phyloP scores from a whole-genome alignment of 37 sponge, comb jelly and placozoan genomes.

The Axinella damicornis region DNA sequence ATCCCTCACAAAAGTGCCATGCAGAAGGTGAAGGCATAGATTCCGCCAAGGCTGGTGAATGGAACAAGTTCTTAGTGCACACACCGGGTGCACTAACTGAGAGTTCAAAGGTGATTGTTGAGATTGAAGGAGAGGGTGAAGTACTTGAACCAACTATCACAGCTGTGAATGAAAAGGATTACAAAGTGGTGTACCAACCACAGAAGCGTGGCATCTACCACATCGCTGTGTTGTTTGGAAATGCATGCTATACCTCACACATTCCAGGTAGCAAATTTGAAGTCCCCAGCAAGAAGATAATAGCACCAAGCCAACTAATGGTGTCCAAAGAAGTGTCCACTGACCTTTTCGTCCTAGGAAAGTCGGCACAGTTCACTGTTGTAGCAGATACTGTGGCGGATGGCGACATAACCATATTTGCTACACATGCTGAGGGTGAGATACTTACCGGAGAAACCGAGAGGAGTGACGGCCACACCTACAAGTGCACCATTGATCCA shows the following conservation, averaged over 20 bases:
- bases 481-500: slow-evolving; percentile 17
- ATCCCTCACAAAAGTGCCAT: slow-evolving; percentile 34
- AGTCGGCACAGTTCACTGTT: slow-evolving; percentile 39
- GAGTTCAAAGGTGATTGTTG: slow-evolving; percentile 48
- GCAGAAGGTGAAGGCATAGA: slow-evolving; percentile 81
- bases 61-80: slow-evolving; percentile 54
- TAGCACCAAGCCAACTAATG: slow-evolving; percentile 35
- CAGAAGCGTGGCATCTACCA: slow-evolving; percentile 46
- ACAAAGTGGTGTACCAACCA: slow-evolving; percentile 72
- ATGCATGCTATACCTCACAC: slow-evolving; percentile 11
- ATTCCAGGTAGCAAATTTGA: slow-evolving; percentile 79
- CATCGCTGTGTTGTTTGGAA: slow-evolving; percentile 68
- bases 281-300: slow-evolving; percentile 39
- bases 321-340: slow-evolving; percentile 17
- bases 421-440: slow-evolving; percentile 19
- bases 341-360: slow-evolving; percentile 12
- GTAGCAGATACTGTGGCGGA: slow-evolving; percentile 39
- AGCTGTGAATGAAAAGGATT: slow-evolving; percentile 33
- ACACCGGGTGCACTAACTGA: slow-evolving; percentile 51
- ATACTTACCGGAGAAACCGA: slow-evolving; percentile 29
- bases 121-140: slow-evolving; percentile 36
- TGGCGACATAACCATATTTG: slow-evolving; percentile 28
- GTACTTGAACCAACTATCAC: slow-evolving; percentile 40
- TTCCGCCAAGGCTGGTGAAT: slow-evolving; percentile 26
- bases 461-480: background rate